Conservation (phyloP, 2,113 vertebrate species). For the Phrynosoma blainvillii region DNA sequence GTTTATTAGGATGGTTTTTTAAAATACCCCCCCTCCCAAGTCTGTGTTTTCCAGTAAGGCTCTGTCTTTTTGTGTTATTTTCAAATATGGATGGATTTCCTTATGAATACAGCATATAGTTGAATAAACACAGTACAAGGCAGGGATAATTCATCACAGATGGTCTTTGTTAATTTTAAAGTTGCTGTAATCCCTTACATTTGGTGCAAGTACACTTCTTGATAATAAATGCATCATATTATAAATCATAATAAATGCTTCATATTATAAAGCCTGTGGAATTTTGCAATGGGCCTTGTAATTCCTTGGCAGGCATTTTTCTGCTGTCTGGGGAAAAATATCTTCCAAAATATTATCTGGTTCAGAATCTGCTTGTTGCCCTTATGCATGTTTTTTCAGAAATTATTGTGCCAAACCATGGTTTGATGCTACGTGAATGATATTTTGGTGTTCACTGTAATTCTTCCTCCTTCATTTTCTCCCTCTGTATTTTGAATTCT, state of each 20-base stretch:
- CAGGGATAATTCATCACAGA: neutral
- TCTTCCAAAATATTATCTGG: neutral
- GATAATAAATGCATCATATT: neutral
- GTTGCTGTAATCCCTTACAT: rapidly evolving
- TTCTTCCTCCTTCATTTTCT: neutral
- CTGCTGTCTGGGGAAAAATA: neutral
- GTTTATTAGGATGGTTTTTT: neutral
- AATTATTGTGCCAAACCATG: neutral
- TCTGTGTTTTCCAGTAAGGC: neutral
- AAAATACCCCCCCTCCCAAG: neutral
- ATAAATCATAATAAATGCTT: neutral
- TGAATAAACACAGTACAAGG: neutral
- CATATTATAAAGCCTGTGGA: neutral
- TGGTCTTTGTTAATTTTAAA: rapidly evolving
- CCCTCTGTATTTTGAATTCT: neutral
- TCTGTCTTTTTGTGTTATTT: neutral
- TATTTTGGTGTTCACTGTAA: neutral
- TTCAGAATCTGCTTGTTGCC: neutral
- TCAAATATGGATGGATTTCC: neutral
- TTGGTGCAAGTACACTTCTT: neutral
- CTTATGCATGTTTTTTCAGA: neutral
- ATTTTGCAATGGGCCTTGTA: neutral
- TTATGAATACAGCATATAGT: neutral
- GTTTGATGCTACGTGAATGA: neutral
- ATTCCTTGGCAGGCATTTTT: neutral